phyloP scores from a whole-genome alignment of 2,797 vertebrate species.

The Poecilia picta region DNA sequence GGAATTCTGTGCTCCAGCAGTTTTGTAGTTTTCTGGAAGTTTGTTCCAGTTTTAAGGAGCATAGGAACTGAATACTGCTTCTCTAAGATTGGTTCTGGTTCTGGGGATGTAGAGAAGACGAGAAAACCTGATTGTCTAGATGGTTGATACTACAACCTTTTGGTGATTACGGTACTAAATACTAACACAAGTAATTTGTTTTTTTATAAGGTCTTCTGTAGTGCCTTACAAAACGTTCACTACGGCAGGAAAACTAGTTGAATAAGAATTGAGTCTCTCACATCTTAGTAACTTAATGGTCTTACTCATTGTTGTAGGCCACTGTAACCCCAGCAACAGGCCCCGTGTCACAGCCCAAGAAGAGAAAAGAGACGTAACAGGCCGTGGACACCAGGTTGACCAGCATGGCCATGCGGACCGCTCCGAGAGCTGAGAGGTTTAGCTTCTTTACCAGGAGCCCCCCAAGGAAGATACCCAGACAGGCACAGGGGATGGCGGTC shows the following conservation, averaged over 20 bases:
- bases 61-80: too few species aligned
- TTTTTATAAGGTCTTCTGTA: too few species aligned
- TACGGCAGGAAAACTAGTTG: not conserved
- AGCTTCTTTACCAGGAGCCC: slow-evolving; percentile 97
- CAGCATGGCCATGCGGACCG: slow-evolving; percentile 97
- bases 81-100: too few species aligned
- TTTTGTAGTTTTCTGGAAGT: too few species aligned
- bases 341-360: slow-evolving; percentile 95
- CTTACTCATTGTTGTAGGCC: slow-evolving; percentile 95
- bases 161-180: too few species aligned
- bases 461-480: slow-evolving; percentile 96
- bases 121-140: too few species aligned
- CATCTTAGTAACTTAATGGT: slow-evolving; percentile 13
- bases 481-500: slow-evolving; percentile 98
- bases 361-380: slow-evolving; percentile 97
- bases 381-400: slow-evolving; percentile 98
- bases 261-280: not conserved
- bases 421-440: slow-evolving; percentile 94
- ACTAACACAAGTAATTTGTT: too few species aligned
- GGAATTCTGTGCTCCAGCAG: too few species aligned
- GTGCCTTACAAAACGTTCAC: not conserved
- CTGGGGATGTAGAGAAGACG: too few species aligned
- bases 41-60: too few species aligned
- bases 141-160: too few species aligned
- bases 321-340: slow-evolving; percentile 97